Conservation (phyloP, 2,888 invertebrate genomes). For the Eumerus sabulonum region DNA sequence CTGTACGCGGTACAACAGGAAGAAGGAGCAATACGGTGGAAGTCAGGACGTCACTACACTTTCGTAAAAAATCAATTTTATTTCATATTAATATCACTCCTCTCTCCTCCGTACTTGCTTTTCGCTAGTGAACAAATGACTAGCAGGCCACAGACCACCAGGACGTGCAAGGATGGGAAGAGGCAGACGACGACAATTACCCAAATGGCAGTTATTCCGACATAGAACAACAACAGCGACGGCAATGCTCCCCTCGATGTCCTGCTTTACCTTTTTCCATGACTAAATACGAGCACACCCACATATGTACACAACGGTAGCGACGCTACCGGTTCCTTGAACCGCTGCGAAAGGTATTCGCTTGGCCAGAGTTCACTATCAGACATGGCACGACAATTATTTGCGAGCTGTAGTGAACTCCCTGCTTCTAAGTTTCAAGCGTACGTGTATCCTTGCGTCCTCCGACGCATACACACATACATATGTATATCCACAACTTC, state of each 20-base stretch:
- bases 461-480: neutral
- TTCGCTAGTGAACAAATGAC: neutral
- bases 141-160: slow-evolving; percentile 19
- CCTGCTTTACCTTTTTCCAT: slow-evolving; percentile 41
- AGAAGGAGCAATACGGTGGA: slow-evolving; percentile 21
- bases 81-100: slow-evolving; percentile 55
- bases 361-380: slow-evolving; percentile 33
- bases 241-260: neutral
- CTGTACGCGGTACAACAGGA: neutral
- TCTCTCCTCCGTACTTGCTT: neutral
- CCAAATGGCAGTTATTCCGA: slow-evolving; percentile 59
- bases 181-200: slow-evolving; percentile 60
- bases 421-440: neutral
- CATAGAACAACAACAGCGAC: slow-evolving; percentile 33
- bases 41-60: slow-evolving; percentile 25
- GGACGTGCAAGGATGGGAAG: neutral
- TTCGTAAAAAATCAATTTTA: slow-evolving; percentile 67
- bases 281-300: too few species aligned
- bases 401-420: too few species aligned
- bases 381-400: neutral
- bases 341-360: slow-evolving; percentile 40
- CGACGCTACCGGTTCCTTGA: slow-evolving; percentile 43
- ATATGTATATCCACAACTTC: slow-evolving; percentile 31
- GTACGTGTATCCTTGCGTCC: slow-evolving; percentile 1
- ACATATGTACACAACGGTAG: too few species aligned